Conservation (phyloP, 2,888 invertebrate species). For the Patella ulyssiponensis region DNA sequence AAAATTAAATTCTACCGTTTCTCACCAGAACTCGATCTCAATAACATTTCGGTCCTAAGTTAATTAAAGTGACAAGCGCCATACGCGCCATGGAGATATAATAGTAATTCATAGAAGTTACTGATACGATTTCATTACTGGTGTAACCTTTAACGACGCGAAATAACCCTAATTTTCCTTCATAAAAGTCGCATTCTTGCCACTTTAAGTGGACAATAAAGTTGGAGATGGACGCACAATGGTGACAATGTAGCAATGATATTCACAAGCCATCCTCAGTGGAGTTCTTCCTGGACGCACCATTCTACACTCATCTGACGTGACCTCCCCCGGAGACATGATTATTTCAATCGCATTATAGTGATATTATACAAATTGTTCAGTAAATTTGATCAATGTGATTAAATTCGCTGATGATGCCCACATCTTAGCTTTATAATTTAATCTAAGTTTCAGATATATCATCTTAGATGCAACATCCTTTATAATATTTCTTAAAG, state of each 20-base stretch:
- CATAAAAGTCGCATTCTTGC: neutral
- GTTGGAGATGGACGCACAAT: neutral
- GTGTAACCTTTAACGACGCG: neutral
- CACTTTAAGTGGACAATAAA: slow-evolving; percentile 5
- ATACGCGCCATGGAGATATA: no score
- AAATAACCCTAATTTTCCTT: slow-evolving; percentile 7
- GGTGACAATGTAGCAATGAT: neutral
- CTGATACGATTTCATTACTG: slow-evolving; percentile 1
- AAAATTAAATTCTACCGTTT: no score
- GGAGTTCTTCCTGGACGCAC: neutral
- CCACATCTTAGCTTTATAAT: no score
- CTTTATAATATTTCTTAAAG: no score
- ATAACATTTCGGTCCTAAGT: no score
- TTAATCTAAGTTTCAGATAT: no score
- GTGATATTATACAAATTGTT: no score
- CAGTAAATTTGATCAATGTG: no score
- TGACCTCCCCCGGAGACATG: slow-evolving; percentile 1
- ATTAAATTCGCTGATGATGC: no score
- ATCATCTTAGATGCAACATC: no score
- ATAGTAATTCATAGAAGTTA: neutral
- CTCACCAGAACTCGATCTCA: no score
- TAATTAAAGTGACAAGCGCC: no score
- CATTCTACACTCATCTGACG: neutral
- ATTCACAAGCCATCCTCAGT: neutral
- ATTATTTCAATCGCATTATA: neutral